Evolutionary conservation across 2,797 vertebrate genomes (phyloP), one percentile per base, ranked within the genome.

Genomic region (Enteromius argenteus): DNA sequence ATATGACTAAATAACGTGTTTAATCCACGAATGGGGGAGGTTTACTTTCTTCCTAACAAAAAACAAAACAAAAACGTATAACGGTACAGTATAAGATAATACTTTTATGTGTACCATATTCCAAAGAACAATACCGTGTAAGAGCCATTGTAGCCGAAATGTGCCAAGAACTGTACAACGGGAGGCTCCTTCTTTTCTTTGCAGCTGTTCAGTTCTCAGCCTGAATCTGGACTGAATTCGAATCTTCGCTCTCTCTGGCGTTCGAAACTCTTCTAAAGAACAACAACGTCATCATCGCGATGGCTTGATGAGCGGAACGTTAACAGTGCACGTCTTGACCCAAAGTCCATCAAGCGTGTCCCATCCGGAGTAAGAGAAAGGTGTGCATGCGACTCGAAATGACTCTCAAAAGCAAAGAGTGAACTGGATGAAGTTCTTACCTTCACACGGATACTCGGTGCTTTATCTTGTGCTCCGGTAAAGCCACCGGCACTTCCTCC

Each of bases 401-500:
- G 1, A 76, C 7, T 51, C 14, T 51, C 3, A 67, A 51, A 66
- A 19, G 35, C 35, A 42, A 60, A 42, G 13, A 27, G 3, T 17
- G 2, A 19, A 37, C 0, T 27, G 2, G 51, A 79, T 79, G 1
- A 21, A 58, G n/a, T 32, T 42, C 79, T 32, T 81, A 81, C 79
- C 79, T 81, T 81, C 27, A 44, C 64, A 69, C n/a, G 78, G 30
- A 21, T 1, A 39, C n/a, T 39, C 14, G 27, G 37, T 11, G 79
- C 39, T 72, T 37, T 72, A 60, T 60, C 27, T 46, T 23, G 49
- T 69, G 49, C 64, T 62, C 58, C 75, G 56, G 37, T 76, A 58
- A 46, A 78, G n/a, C 58, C 35, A 56, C 21, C 66, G 49, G 67
- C 66, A 42, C 15, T 14, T 80, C 35, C 79, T 80, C 35, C 79